Percentiles rank a stretch among this genome's conserved stretches.
Conservation (phyloP, 2,113 vertebrate genomes). For the Ammodytes marinus region DNA sequence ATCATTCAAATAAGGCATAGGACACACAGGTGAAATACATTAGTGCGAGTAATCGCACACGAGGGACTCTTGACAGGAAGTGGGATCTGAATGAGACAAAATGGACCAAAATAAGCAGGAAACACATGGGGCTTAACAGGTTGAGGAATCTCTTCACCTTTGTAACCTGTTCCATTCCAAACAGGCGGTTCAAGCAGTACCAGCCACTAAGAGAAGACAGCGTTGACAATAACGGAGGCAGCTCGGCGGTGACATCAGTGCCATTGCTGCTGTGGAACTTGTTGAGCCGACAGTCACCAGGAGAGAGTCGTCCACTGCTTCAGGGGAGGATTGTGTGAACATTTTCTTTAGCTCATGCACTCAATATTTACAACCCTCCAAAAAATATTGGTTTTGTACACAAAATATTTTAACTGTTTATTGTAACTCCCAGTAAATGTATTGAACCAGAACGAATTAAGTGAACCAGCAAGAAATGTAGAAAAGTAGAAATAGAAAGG, state of each 20-base stretch:
- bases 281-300: constrained; percentile 80
- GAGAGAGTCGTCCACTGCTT: constrained; percentile 91
- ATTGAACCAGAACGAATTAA: constrained; percentile 15
- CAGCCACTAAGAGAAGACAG: constrained; percentile 70
- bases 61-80: too few relatives aligned
- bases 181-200: constrained; percentile 85
- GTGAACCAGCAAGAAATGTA: neutral
- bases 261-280: constrained; percentile 87
- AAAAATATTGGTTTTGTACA: constrained; percentile 18
- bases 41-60: too few relatives aligned
- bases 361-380: neutral
- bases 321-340: constrained; percentile 87
- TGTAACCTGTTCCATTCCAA: constrained; percentile 32
- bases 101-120: too few relatives aligned
- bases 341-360: constrained; percentile 7
- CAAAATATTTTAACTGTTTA: constrained; percentile 17
- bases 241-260: constrained; percentile 77
- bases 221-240: constrained; percentile 35
- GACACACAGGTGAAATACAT: too few relatives aligned
- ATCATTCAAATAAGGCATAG: too few relatives aligned
- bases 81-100: too few relatives aligned
- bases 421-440: constrained; percentile 19
- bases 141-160: neutral
- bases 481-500: too few relatives aligned
- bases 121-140: neutral